phyloP scores from a whole-genome alignment of 2,888 invertebrate genomes.

The Drosophila robusta region DNA sequence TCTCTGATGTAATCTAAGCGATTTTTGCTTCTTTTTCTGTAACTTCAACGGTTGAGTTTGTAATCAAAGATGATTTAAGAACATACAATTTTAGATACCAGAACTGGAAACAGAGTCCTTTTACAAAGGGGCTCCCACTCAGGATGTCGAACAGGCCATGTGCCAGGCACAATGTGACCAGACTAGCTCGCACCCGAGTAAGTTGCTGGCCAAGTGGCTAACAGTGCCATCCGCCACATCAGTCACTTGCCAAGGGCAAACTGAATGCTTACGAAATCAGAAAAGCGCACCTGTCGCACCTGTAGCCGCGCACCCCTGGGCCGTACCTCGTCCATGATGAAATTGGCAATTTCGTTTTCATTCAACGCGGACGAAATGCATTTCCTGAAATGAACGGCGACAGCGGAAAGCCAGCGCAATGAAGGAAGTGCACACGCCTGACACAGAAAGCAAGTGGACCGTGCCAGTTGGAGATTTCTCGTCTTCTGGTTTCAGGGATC shows the following conservation, averaged over 20 bases:
- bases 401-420: conserved; percentile 28
- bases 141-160: neutral
- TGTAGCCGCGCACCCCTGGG: conserved; percentile 7
- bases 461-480: conserved; percentile 24
- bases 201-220: conserved; percentile 1
- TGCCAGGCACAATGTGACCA: neutral
- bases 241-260: conserved; percentile 13
- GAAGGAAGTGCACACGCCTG: conserved; percentile 49
- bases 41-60: too few relatives aligned
- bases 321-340: conserved; percentile 32
- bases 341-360: conserved; percentile 82
- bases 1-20: too few relatives aligned
- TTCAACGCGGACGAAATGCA: conserved; percentile 76
- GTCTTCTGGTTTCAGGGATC: conserved; percentile 24
- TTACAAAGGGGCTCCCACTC: neutral
- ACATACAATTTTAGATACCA: too few relatives aligned
- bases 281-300: conserved; percentile 7
- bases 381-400: conserved; percentile 71
- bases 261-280: conserved; percentile 37
- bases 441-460: conserved; percentile 68
- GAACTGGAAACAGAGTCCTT: too few relatives aligned
- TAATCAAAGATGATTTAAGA: too few relatives aligned
- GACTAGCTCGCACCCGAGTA: neutral
- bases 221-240: neutral
- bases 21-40: too few relatives aligned